Conservation (phyloP, 2,797 vertebrate genomes). For the Peromyscus eremicus region DNA sequence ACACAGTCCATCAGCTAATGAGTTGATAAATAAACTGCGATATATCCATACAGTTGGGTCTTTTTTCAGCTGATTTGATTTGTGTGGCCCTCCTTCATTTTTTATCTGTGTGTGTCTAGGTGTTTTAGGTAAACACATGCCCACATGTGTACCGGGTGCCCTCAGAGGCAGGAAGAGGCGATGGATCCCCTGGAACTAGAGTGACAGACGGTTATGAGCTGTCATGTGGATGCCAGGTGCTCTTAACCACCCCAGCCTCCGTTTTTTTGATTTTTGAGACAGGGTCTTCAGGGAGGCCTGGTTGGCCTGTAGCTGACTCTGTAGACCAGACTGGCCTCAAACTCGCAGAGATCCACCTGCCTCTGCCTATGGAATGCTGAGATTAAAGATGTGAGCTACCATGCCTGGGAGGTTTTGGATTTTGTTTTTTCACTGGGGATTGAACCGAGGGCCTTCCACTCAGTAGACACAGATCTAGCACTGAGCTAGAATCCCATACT, state of each 20-base stretch:
- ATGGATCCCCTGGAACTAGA: background rate
- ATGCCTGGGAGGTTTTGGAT: background rate
- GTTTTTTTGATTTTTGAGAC: background rate
- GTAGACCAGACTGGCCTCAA: background rate
- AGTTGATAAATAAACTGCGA: background rate
- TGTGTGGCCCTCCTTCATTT: background rate
- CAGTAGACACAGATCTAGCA: background rate
- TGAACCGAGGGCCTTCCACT: background rate
- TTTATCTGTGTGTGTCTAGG: background rate
- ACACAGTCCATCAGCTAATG: background rate
- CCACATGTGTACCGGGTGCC: background rate
- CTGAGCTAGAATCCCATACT: background rate
- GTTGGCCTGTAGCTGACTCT: background rate
- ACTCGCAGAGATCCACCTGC: background rate
- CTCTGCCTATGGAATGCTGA: background rate
- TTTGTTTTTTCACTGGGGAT: background rate
- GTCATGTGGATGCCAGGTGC: background rate
- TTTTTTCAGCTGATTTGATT: background rate
- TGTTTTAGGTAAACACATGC: too few relatives aligned
- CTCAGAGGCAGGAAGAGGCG: background rate
- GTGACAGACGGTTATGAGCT: background rate
- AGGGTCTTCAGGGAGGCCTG: background rate
- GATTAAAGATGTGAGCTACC: background rate
- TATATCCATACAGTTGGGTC: background rate
- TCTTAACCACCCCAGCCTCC: background rate